These are phyloP conservation scores for Brachionus rotundiformis DNA, from an alignment of 1,140 invertebrate genomes.

Conservation along the genomic window DNA sequence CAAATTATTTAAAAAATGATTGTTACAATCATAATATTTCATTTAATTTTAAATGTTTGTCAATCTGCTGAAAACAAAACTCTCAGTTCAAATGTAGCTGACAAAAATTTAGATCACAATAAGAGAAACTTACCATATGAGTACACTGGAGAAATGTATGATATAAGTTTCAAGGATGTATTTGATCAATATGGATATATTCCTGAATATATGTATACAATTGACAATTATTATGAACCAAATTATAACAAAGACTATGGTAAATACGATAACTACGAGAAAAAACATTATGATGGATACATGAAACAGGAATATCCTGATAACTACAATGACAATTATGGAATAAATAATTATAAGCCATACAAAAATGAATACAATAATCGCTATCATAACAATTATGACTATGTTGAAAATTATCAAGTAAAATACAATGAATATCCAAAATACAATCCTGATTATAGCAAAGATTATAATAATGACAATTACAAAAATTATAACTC, in stretches of 20 bases:
- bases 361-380: not conserved
- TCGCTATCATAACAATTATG: not conserved
- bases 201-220: slow-evolving; percentile 20
- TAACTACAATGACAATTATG: not conserved
- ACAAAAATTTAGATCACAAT: not conserved
- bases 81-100: not conserved
- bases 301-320: not conserved
- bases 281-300: not conserved
- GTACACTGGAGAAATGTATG: slow-evolving; percentile 3
- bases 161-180: slow-evolving; percentile 24
- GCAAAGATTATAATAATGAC: not conserved
- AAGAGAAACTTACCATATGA: slow-evolving; percentile 7
- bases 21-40: not conserved
- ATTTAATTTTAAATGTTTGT: not conserved
- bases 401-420: not conserved
- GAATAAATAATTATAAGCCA: not conserved
- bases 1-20: not conserved
- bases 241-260: not conserved
- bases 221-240: not conserved
- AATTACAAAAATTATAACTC: not conserved
- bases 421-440: not conserved
- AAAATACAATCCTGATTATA: too few relatives aligned
- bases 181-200: slow-evolving; percentile 28
- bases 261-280: not conserved
- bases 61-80: not conserved